Evolutionary conservation across 2,888 invertebrate species (phyloP).

Genomic region (Microctonus aethiopoides): DNA sequence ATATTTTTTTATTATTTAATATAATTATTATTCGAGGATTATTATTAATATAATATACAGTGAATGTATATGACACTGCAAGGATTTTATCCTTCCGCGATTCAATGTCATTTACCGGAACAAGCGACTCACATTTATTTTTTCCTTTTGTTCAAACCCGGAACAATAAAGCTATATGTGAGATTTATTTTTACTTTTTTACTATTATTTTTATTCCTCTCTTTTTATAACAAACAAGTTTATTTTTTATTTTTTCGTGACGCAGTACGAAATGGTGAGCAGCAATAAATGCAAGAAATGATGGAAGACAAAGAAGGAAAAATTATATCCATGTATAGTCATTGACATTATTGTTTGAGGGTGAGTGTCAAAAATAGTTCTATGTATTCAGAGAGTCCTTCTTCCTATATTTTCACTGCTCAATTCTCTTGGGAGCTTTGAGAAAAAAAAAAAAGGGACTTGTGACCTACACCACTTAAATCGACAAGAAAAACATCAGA

Average conservation of each 20-base stretch:
- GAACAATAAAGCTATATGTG: background rate
- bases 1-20: no score
- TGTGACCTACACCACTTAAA: conserved; percentile 20
- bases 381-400: conserved; percentile 33
- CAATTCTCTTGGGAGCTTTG: conserved; percentile 18
- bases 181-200: background rate
- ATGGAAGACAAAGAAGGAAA: conserved; percentile 33
- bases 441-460: conserved; percentile 30
- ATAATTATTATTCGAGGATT: no score
- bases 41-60: no score
- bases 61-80: background rate
- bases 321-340: conserved; percentile 26
- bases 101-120: conserved; percentile 4
- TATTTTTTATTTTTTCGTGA: conserved; percentile 1
- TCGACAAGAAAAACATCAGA: conserved; percentile 34
- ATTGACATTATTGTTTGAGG: background rate
- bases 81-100: background rate
- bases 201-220: background rate
- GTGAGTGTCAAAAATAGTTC: background rate
- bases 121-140: conserved; percentile 7
- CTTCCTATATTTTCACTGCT: background rate
- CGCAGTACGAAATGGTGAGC: background rate
- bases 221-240: background rate
- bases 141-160: background rate
- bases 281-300: background rate